Evolutionary conservation across 2,797 vertebrate species (phyloP), one percentile per base, ranked within the genome.

Genomic region (Coregonus ussuriensis): DNA sequence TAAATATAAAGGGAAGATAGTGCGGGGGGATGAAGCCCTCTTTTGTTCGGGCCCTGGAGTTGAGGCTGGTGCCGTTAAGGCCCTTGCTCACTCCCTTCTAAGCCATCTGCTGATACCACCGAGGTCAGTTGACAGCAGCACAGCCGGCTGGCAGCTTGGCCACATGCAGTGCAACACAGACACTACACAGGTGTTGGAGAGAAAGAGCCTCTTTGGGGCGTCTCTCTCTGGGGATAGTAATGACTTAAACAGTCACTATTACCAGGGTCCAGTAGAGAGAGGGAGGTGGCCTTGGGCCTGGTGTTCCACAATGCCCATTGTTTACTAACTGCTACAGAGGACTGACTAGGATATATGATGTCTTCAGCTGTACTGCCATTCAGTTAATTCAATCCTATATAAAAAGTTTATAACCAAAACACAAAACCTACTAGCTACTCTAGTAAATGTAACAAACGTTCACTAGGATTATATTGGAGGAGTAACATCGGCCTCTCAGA

Each of bases 31-130:
- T 79, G 25, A 82, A 84, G 54, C 18, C 18, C 1, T 78, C 77
- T 72, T 85, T 81, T 86, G 82, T 87, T 83, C 73, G 66, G 72
- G 72, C 25, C 25, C 11, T 51, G 70, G 76, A 67, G 79, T 33
- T 33, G 31, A 33, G 31, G 2, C 59, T 69, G 56, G 41, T 81
- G 75, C 71, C 56, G 35, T 68, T 47, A 51, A 54, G 67, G 63
- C 51, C 68, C 25, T 74, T 68, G 80, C 74, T 78, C 82, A 75
- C 77, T 86, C 79, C 79, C 78, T 76, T 66, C 66, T 74, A 66
- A 62, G 31, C 52, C 70, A 76, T 86, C 80, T 71, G 79, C 81
- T 87, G 83, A 88, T 83, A 86, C 25, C 56, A 73, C 78, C 74
- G 25, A 13, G 37, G 25, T 80, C 59, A 79, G 67, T 37, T 74